Evolutionary conservation across 1,140 invertebrate genomes (phyloP).

Genomic region (Panonychus citri): DNA sequence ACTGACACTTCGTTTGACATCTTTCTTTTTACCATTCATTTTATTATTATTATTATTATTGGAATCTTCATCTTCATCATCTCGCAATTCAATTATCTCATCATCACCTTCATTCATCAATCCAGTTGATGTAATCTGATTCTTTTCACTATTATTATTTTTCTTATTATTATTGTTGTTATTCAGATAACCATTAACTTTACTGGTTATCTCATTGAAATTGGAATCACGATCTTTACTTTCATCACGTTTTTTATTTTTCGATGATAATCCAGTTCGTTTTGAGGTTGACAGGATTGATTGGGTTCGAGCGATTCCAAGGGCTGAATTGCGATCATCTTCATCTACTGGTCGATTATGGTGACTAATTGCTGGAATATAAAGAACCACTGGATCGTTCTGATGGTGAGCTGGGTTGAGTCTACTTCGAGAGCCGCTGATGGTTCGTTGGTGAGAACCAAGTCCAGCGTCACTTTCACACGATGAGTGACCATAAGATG

Average conservation of each 20-base stretch:
- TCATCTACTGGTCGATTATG: background rate
- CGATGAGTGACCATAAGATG: background rate
- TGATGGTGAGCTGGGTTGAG: too few relatives aligned
- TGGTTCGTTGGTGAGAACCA: background rate
- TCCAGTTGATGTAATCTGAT: background rate
- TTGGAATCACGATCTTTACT: background rate
- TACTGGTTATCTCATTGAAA: background rate
- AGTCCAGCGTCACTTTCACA: background rate
- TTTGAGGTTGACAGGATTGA: background rate
- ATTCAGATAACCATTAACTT: background rate
- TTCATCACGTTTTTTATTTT: background rate
- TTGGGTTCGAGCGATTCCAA: slow-evolving; percentile 1
- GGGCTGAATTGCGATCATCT: slow-evolving; percentile 1
- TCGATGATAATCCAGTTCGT: background rate
- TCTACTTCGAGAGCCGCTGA: background rate
- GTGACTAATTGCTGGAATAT: slow-evolving; percentile 7
- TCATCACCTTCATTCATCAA: background rate
- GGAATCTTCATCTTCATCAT: background rate
- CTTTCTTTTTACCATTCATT: background rate
- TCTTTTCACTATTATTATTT: too few relatives aligned
- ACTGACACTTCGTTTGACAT: slow-evolving; percentile 7
- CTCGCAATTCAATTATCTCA: slow-evolving; percentile 2
- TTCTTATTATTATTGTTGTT: too few relatives aligned
- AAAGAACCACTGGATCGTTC: slow-evolving; percentile 9
- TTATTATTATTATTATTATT: background rate